Base-by-base conservation (phyloP, 2,113 vertebrate genomes). In the Tachysurus vachellii region DNA sequence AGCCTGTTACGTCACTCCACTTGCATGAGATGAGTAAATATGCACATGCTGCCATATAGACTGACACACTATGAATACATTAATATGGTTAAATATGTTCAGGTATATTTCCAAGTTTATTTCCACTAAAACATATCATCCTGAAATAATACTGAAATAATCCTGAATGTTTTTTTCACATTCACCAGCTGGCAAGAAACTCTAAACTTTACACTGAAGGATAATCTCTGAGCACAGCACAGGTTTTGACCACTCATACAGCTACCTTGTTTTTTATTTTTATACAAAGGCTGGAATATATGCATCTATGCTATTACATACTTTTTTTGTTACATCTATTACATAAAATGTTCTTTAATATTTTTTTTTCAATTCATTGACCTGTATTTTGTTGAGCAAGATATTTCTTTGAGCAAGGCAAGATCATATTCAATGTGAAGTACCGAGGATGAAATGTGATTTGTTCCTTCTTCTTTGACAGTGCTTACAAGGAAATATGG, bases 21-120 rank as follows among this genome's bases (percentile, higher is more conserved):
- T 59, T 80, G 79, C 79, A 80, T 80, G 77, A 79, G 47, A 53
- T 76, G 11, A 54, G 2, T 56, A 79, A 54, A 28, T 28, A 28
- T 53, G 47, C 73, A 77, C n/a, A 77, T 77, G 44, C 73, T 77
- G 47, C 47, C 12, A 36, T 36, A 36, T 28, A 53, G 23, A 75
- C 71, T 75, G 19, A 13, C 47, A 77, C 68, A 73, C 26, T 53
- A 77, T 14, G 3, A 47, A 47, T 47, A 75, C 53, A 53, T 28
- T 77, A 12, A 77, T 77, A n/a, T 53, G 47, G 23, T 77, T 77
- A 53, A 53, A n/a, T n/a, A 26, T 53, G 44, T 77, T 77, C 47
- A 53, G 23, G 53, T 53, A 26, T 28, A 16, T 70, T 70, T 70
- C 7, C 31, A 70, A 42, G 23, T 77, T 77, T 53, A 14, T 53